These are phyloP conservation scores for Malthinus flaveolus DNA, from an alignment of 2,888 invertebrate genomes.

Conservation along the genomic window DNA sequence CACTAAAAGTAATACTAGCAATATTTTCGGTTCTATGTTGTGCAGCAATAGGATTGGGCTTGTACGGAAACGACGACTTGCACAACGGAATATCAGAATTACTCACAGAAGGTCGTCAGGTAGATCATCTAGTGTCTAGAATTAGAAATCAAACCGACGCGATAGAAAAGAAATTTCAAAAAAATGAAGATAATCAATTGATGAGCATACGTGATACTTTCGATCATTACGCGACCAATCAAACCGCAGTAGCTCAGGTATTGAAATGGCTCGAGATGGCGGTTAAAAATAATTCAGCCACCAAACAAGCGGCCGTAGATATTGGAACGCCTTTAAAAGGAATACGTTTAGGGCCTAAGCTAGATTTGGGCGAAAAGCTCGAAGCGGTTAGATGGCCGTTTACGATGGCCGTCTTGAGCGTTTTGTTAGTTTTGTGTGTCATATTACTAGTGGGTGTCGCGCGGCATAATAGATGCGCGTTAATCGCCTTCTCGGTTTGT, in stretches of 20 bases:
- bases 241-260: constrained; percentile 73
- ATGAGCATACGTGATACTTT: constrained; percentile 75
- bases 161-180: constrained; percentile 70
- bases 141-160: constrained; percentile 83
- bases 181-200: constrained; percentile 63
- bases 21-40: constrained; percentile 85
- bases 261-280: constrained; percentile 71
- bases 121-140: constrained; percentile 77
- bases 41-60: constrained; percentile 85
- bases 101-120: constrained; percentile 77
- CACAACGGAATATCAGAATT: constrained; percentile 88
- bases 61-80: constrained; percentile 93
- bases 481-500: constrained; percentile 88
- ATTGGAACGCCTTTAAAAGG: constrained; percentile 65
- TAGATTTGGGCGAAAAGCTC: constrained; percentile 68
- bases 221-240: constrained; percentile 76
- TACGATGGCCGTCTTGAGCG: constrained; percentile 85
- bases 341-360: constrained; percentile 67
- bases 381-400: constrained; percentile 82
- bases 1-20: constrained; percentile 79
- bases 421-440: constrained; percentile 84
- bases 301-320: constrained; percentile 76
- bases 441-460: constrained; percentile 89
- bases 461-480: constrained; percentile 83
- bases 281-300: constrained; percentile 74